Conservation (phyloP, 2,113 vertebrate species). For the Nematolebias whitei region DNA sequence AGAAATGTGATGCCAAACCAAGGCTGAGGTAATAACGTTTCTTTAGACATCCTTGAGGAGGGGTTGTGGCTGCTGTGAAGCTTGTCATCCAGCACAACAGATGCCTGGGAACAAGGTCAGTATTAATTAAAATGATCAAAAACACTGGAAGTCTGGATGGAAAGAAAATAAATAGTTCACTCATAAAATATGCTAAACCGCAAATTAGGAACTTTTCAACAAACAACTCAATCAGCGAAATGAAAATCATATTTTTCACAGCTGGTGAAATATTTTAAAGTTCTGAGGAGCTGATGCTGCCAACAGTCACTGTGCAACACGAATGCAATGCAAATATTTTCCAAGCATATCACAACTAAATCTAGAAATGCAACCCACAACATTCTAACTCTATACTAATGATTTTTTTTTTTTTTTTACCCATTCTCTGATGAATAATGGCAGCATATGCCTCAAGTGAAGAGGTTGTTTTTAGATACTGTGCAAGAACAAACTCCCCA, state of each 20-base stretch:
- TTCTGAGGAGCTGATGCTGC: too few species aligned
- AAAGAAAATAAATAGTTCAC: not conserved
- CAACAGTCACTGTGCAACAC: too few species aligned
- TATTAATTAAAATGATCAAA: too few species aligned
- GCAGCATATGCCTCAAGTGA: not conserved
- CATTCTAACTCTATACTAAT: too few species aligned
- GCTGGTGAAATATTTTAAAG: too few species aligned
- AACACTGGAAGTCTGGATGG: too few species aligned
- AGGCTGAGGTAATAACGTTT: conserved; percentile 24
- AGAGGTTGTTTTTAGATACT: not conserved
- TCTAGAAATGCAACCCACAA: too few species aligned
- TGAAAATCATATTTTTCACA: too few species aligned
- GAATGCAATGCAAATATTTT: too few species aligned
- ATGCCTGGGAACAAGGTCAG: conserved; percentile 32
- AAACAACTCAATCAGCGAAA: not conserved
- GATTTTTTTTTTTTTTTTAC: too few species aligned
- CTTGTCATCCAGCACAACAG: conserved; percentile 11
- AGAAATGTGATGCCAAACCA: conserved; percentile 55
- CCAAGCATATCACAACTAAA: too few species aligned
- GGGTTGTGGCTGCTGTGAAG: conserved; percentile 1
- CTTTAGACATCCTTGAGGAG: conserved; percentile 28
- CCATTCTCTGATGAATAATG: not conserved
- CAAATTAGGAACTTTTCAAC: not conserved
- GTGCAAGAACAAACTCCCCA: too few species aligned
- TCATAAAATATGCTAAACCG: not conserved